Conservation (phyloP, 2,888 invertebrate species). For the Trachelus troglodyta region DNA sequence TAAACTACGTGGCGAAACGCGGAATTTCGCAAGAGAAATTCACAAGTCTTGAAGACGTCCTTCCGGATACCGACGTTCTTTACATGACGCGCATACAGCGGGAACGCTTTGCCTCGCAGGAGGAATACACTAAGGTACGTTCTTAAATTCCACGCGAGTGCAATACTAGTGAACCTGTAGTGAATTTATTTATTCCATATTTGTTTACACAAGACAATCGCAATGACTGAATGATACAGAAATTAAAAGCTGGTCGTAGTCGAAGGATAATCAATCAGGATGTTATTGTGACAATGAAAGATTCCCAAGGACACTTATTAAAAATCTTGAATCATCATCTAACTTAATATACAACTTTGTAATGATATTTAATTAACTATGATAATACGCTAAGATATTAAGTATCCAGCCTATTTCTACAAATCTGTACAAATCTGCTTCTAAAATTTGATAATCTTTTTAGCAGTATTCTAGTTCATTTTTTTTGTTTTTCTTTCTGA, state of each 20-base stretch:
- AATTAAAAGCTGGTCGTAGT: neutral
- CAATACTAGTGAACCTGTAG: neutral
- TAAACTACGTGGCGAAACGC: conserved; percentile 80
- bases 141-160: neutral
- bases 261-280: neutral
- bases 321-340: neutral
- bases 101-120: conserved; percentile 86
- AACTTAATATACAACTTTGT: neutral
- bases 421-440: neutral
- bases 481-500: conserved; percentile 38
- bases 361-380: neutral
- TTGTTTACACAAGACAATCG: neutral
- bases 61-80: conserved; percentile 94
- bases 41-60: conserved; percentile 82
- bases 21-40: conserved; percentile 83
- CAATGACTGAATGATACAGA: neutral
- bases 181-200: neutral
- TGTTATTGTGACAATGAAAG: neutral
- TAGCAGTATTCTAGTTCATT: neutral
- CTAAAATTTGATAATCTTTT: neutral
- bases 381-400: neutral
- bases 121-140: conserved; percentile 86
- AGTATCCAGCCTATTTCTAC: neutral
- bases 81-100: conserved; percentile 99
- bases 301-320: neutral